Percentiles rank a stretch among this genome's conserved stretches.
These are phyloP conservation scores for Lemur catta DNA, from an alignment of 2,797 vertebrate species.

Conservation along the genomic window DNA sequence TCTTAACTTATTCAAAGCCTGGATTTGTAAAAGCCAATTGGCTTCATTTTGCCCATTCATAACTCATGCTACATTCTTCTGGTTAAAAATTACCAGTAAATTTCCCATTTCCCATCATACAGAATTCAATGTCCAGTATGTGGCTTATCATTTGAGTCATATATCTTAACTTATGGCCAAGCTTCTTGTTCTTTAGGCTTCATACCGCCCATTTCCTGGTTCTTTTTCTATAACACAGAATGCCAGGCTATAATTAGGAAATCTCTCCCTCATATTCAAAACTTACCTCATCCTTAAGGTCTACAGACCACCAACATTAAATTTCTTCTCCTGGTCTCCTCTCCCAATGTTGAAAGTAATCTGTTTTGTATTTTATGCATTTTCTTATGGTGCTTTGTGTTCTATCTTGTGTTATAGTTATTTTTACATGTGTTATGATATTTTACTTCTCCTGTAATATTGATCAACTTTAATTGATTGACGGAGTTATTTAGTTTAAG, in stretches of 20 bases:
- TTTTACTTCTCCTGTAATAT: neutral
- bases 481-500: neutral
- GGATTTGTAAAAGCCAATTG: neutral
- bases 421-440: neutral
- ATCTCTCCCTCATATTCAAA: neutral
- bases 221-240: neutral
- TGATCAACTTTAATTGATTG: neutral
- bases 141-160: neutral
- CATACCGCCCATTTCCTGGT: neutral
- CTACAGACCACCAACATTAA: neutral
- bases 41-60: slow-evolving; percentile 1
- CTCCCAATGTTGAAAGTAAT: neutral
- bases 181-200: neutral
- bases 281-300: neutral
- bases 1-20: slow-evolving; percentile 24
- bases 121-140: neutral
- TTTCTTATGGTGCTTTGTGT: neutral
- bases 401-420: neutral
- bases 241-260: neutral
- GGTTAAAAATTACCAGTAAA: neutral
- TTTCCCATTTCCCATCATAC: neutral
- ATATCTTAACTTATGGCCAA: neutral
- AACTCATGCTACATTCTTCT: neutral
- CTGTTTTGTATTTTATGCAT: neutral
- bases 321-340: neutral